Conservation (phyloP, 1,140 invertebrate genomes). For the Trachymyrmex septentrionalis region DNA sequence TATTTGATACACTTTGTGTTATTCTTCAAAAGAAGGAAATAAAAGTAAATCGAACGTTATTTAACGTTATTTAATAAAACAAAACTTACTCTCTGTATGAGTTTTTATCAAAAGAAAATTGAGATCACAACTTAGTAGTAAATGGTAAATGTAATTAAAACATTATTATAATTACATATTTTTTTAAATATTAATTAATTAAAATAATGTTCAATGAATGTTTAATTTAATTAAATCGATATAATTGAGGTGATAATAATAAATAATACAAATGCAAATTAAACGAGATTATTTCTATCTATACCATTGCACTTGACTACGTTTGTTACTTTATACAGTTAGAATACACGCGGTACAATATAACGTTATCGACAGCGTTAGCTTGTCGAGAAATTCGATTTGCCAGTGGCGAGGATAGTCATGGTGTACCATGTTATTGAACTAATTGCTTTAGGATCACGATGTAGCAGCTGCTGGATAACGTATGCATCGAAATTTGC, state of each 20-base stretch:
- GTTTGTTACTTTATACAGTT: constrained; percentile 40
- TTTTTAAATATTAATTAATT: background rate
- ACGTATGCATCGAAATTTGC: constrained; percentile 47
- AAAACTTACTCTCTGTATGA: background rate
- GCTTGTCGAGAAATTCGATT: constrained; percentile 70
- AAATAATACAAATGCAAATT: constrained; percentile 18
- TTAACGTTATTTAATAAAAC: background rate
- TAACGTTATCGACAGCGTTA: constrained; percentile 68
- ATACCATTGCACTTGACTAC: background rate
- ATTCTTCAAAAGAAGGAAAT: background rate
- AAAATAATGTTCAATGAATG: background rate
- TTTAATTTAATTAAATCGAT: background rate
- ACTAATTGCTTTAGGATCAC: constrained; percentile 63
- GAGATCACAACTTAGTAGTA: background rate
- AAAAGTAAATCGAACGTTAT: background rate
- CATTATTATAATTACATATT: background rate
- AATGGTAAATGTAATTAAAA: background rate
- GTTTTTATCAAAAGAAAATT: background rate
- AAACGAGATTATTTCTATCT: background rate
- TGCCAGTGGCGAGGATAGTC: constrained; percentile 48
- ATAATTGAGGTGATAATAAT: background rate
- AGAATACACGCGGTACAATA: constrained; percentile 62
- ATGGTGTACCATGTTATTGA: constrained; percentile 60
- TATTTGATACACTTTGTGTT: constrained; percentile 1
- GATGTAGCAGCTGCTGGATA: constrained; percentile 50